phyloP scores from a whole-genome alignment of 2,888 invertebrate species.

The Parnassius glacialis region DNA sequence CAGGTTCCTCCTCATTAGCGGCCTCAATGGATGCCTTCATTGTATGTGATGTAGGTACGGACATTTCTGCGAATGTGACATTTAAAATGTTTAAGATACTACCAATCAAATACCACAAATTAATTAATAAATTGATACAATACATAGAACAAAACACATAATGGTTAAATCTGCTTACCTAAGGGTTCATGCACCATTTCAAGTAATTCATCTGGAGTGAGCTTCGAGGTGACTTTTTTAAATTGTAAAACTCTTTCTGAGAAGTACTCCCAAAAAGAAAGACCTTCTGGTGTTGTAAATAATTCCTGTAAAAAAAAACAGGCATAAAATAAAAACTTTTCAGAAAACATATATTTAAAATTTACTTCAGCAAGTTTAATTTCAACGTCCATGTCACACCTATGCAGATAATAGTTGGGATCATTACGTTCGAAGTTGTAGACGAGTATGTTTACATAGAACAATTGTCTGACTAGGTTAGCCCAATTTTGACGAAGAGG shows the following conservation, averaged over 20 bases:
- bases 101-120: not conserved
- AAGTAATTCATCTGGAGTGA: constrained; percentile 81
- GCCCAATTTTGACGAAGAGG: too few species aligned
- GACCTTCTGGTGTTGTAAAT: constrained; percentile 82
- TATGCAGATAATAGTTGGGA: too few species aligned
- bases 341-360: too few species aligned
- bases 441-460: too few species aligned
- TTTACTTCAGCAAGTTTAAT: too few species aligned
- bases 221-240: constrained; percentile 83
- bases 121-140: not conserved
- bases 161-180: constrained; percentile 47
- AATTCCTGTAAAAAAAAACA: constrained; percentile 65
- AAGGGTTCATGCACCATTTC: constrained; percentile 83
- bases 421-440: too few species aligned
- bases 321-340: too few species aligned
- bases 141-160: not conserved
- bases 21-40: constrained; percentile 59
- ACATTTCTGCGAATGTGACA: constrained; percentile 48
- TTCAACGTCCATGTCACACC: too few species aligned
- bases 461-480: too few species aligned
- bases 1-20: constrained; percentile 48
- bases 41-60: constrained; percentile 51
- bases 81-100: not conserved
- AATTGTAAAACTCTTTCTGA: constrained; percentile 84
- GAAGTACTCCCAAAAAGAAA: constrained; percentile 87